Base-by-base conservation (phyloP, 2,797 vertebrate genomes). In the Crenichthys baileyi region DNA sequence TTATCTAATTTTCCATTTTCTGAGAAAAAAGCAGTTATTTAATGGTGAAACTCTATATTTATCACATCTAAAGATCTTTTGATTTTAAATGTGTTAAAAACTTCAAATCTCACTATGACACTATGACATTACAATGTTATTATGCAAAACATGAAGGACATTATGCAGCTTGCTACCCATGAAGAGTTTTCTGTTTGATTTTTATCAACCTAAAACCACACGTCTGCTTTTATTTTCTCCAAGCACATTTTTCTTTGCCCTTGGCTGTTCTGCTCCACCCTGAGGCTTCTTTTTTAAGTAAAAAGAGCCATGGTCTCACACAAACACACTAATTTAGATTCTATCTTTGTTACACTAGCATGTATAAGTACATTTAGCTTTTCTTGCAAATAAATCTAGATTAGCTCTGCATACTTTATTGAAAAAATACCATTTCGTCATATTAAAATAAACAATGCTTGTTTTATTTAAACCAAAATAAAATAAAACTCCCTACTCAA, bases 401-500 rank as follows among this genome's bases (percentile, higher is more conserved):
- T 22, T 5, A 67, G 36, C 20, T 67, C 31, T 24, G 3, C 0
- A 67, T 41, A 67, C 12, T 22, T 13, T 11, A n/a, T n/a, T 67
- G 11, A 67, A 24, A 67, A 41, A 12, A 24, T 24, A 39, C 36
- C 18, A 67, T 24, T 24, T 67, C 4, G 31, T 70, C 22, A 60
- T 22, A 81, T 44, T 31, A 79, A 83, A 15, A 22, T 18, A 29
- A 78, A 75, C 12, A 70, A 36, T 29, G 29, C 9, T 12, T 8
- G 20, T 56, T 18, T 58, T 2, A 46, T 75, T 55, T 29, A 79
- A 79, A 76, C 15, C 18, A 73, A 68, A 3, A 73, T 58, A 12
- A 16, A 80, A 80, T 9, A 80, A 46, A 84, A 85, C 15, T 48
- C 26, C 63, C 75, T 50, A 75, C 20, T 87, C 77, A 88, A 82